Percentiles rank a stretch among this genome's conserved stretches.
Conservation (phyloP, 1,140 invertebrate genomes). For the Samia ricini region DNA sequence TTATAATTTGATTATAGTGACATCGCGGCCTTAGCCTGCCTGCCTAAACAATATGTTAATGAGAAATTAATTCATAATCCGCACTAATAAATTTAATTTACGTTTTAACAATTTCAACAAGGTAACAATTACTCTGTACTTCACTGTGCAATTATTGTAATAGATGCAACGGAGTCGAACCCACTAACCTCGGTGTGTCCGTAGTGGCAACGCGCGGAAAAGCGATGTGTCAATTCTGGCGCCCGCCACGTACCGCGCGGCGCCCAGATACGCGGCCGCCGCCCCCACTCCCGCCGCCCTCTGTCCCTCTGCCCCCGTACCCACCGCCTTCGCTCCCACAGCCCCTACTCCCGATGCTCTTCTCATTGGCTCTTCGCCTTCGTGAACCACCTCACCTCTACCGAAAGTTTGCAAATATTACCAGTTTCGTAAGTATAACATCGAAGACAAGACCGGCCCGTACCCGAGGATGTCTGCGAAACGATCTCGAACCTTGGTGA, state of each 20-base stretch:
- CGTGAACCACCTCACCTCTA: conserved; percentile 49
- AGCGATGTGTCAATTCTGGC: conserved; percentile 54
- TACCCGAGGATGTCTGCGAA: conserved; percentile 61
- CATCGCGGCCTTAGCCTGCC: no score
- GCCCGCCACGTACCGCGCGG: conserved; percentile 58
- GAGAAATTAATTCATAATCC: no score
- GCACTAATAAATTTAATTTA: no score
- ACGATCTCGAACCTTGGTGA: conserved; percentile 33
- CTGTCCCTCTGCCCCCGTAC: conserved; percentile 8
- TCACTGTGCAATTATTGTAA: no score
- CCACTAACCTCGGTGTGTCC: conserved; percentile 45
- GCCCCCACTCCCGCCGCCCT: conserved; percentile 24
- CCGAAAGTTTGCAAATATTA: background rate
- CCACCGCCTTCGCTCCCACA: conserved; percentile 21
- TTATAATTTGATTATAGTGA: no score
- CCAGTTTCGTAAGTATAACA: background rate
- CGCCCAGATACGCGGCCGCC: conserved; percentile 54
- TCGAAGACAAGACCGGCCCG: background rate
- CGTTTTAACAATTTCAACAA: no score
- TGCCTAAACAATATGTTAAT: no score
- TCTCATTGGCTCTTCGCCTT: conserved; percentile 13
- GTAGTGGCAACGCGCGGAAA: conserved; percentile 46
- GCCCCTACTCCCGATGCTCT: conserved; percentile 25
- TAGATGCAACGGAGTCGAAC: no score
- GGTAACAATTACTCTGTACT: no score